These are phyloP conservation scores for Cladorhizidae sp. DNA, from an alignment of 37 sponge, comb jelly and placozoan species.

Conservation along the genomic window DNA sequence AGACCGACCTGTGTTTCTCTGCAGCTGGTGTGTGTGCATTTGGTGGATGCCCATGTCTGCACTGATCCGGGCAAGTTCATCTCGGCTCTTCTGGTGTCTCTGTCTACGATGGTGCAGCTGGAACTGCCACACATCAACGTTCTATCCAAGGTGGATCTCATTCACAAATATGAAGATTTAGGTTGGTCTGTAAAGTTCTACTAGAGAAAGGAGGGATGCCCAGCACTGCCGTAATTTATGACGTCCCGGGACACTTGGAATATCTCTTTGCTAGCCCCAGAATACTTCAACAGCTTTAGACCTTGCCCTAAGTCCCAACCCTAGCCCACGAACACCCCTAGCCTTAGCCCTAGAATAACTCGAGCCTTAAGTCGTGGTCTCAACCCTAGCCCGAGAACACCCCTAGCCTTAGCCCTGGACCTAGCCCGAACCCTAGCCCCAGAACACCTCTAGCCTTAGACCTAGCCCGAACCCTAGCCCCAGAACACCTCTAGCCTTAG, in stretches of 20 bases:
- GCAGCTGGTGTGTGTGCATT: constrained; percentile 86
- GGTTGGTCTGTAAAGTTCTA: constrained; percentile 19
- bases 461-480: no score
- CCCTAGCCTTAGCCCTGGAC: no score
- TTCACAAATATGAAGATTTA: constrained; percentile 68
- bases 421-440: no score
- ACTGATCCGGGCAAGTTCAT: constrained; percentile 93
- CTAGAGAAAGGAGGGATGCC: not conserved
- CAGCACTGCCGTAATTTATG: not conserved
- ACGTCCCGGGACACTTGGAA: not conserved
- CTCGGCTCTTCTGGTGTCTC: constrained; percentile 82
- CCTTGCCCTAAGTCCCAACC: not conserved
- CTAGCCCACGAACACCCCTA: no score
- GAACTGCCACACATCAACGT: constrained; percentile 96
- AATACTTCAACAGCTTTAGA: no score
- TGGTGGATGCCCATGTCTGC: constrained; percentile 95
- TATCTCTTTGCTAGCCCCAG: not conserved
- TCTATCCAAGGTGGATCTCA: constrained; percentile 94
- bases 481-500: no score
- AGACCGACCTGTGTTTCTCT: not conserved
- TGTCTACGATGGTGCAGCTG: constrained; percentile 94
- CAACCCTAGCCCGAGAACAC: no score
- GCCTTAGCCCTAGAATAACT: no score
- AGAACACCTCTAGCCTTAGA: no score
- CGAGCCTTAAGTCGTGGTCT: no score